Conservation (phyloP, 2,113 vertebrate species). For the Halichoerus grypus region DNA sequence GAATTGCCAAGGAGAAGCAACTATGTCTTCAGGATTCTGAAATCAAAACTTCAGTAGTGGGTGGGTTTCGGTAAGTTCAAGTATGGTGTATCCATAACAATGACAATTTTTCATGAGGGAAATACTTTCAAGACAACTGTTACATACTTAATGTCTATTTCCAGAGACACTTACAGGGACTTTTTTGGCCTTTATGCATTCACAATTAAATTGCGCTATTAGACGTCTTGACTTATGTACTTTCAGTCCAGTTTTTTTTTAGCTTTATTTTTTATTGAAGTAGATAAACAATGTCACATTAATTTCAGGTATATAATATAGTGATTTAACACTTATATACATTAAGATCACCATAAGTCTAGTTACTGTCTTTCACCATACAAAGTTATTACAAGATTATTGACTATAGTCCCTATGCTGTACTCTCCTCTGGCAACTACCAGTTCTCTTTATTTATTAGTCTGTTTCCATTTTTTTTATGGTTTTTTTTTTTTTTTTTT, state of each 20-base stretch:
- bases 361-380: neutral
- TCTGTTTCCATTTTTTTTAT: neutral
- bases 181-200: neutral
- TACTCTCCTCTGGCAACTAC: neutral
- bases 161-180: neutral
- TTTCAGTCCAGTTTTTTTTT: neutral
- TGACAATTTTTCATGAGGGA: neutral
- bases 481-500: neutral
- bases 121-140: neutral
- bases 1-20: neutral
- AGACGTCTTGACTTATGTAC: neutral
- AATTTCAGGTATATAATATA: neutral
- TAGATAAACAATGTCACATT: neutral
- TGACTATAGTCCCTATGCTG: neutral
- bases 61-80: neutral
- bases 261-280: neutral
- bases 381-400: neutral
- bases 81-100: neutral
- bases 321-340: neutral
- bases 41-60: neutral
- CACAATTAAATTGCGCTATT: neutral
- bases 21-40: neutral
- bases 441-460: neutral
- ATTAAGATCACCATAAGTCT: neutral
- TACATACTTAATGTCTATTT: neutral